Percentiles rank a stretch among this genome's conserved stretches.
phyloP scores from a whole-genome alignment of 2,797 vertebrate genomes.

The Alauda arvensis region DNA sequence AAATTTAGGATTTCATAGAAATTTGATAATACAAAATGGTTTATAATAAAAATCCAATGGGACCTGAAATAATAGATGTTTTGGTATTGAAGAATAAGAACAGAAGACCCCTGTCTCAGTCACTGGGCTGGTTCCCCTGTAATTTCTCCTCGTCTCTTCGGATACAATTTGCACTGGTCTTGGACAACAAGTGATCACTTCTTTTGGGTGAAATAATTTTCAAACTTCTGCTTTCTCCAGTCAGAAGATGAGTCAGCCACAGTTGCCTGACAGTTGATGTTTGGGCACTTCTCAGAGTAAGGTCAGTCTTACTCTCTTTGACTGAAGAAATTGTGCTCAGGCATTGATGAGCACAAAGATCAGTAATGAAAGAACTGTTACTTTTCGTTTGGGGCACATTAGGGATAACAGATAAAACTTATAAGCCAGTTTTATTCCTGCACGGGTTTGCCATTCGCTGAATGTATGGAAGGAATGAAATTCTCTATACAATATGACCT shows the following conservation, averaged over 20 bases:
- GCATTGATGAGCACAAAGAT: background rate
- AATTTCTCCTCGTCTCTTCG: background rate
- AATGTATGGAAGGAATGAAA: background rate
- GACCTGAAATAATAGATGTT: background rate
- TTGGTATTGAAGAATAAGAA: background rate
- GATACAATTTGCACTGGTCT: background rate
- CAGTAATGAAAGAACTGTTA: background rate
- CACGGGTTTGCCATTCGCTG: background rate
- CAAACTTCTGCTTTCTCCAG: background rate
- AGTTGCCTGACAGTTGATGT: background rate
- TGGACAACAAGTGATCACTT: background rate
- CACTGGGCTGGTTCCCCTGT: background rate
- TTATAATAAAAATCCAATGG: background rate
- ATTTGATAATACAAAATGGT: background rate
- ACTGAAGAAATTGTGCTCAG: background rate
- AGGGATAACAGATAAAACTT: background rate
- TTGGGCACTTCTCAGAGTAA: background rate
- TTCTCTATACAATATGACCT: background rate
- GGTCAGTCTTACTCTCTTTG: background rate
- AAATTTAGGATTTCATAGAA: background rate
- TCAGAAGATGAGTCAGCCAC: background rate
- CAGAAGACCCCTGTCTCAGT: background rate
- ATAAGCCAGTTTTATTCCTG: background rate
- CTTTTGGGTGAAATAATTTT: background rate
- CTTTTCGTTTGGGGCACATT: background rate